Evolutionary conservation across 1,140 invertebrate genomes (phyloP).

Genomic region (Drosophila ercepeae): DNA sequence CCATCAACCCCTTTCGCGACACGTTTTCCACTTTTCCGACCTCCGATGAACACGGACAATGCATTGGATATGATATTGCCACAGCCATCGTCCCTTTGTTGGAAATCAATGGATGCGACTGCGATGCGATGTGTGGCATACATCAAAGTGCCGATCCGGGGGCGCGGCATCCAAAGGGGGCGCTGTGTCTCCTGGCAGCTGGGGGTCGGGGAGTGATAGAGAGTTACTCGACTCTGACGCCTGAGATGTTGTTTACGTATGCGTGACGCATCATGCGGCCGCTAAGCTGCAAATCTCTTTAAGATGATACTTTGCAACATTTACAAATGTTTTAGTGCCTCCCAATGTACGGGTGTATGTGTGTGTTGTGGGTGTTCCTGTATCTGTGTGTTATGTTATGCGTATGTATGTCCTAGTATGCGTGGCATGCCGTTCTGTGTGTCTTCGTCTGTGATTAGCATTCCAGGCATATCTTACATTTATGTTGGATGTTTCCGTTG

Average conservation of each 20-base stretch:
- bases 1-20: not conserved
- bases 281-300: slow-evolving; percentile 82
- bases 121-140: slow-evolving; percentile 52
- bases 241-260: slow-evolving; percentile 70
- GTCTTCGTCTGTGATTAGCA: slow-evolving; percentile 73
- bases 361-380: slow-evolving; percentile 2
- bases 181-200: not conserved
- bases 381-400: slow-evolving; percentile 18
- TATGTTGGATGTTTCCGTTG: slow-evolving; percentile 81
- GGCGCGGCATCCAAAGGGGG: not conserved
- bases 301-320: slow-evolving; percentile 82
- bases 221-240: slow-evolving; percentile 5
- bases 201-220: not conserved
- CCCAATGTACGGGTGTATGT: slow-evolving; percentile 22
- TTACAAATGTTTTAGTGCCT: slow-evolving; percentile 79
- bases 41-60: slow-evolving; percentile 30
- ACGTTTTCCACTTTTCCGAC: slow-evolving; percentile 6
- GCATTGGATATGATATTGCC: slow-evolving; percentile 50
- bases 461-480: slow-evolving; percentile 80
- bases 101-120: slow-evolving; percentile 58
- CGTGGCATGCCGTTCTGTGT: slow-evolving; percentile 1
- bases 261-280: slow-evolving; percentile 76
- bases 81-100: slow-evolving; percentile 29
- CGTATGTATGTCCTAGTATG: slow-evolving; percentile 13
- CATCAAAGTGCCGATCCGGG: slow-evolving; percentile 42